Percentiles rank a stretch among this genome's conserved stretches.
These are phyloP conservation scores for Meiosimyza decipiens DNA, from an alignment of 2,888 invertebrate species.

Conservation along the genomic window DNA sequence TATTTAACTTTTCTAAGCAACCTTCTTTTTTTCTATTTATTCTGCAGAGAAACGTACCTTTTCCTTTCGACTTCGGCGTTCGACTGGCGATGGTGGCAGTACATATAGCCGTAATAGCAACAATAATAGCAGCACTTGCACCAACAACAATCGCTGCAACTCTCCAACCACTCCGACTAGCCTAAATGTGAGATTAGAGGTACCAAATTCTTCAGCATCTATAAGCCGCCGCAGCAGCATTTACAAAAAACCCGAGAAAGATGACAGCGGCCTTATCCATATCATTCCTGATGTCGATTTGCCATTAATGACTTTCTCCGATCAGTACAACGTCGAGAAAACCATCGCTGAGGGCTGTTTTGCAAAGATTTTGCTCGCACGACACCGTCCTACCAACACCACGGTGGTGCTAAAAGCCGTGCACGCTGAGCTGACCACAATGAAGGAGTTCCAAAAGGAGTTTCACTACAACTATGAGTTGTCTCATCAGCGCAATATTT, in stretches of 20 bases:
- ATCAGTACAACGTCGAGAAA: conserved; percentile 74
- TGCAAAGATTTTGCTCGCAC: conserved; percentile 75
- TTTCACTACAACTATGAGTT: conserved; percentile 82
- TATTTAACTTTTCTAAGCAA: conserved; percentile 10
- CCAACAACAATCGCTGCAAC: conserved; percentile 59
- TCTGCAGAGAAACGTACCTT: conserved; percentile 61
- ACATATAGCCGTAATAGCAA: conserved; percentile 62
- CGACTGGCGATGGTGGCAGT: conserved; percentile 61
- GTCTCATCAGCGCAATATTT: conserved; percentile 80
- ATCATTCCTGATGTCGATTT: conserved; percentile 70
- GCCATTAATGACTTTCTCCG: conserved; percentile 69
- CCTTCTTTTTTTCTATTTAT: not conserved
- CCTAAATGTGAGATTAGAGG: conserved; percentile 54
- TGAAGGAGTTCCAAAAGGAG: conserved; percentile 78
- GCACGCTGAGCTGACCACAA: conserved; percentile 71
- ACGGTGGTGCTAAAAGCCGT: conserved; percentile 78
- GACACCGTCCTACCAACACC: conserved; percentile 71
- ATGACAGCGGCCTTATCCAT: conserved; percentile 68
- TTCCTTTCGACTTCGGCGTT: conserved; percentile 61
- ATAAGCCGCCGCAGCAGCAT: conserved; percentile 65
- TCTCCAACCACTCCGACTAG: conserved; percentile 60
- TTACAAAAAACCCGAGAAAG: conserved; percentile 64
- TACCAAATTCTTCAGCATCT: conserved; percentile 53
- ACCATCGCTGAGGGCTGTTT: conserved; percentile 77
- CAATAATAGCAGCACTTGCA: conserved; percentile 63